Evolutionary conservation across 2,113 vertebrate genomes (phyloP), one percentile per base, ranked within the genome.

Genomic region (Amia ocellicauda): DNA sequence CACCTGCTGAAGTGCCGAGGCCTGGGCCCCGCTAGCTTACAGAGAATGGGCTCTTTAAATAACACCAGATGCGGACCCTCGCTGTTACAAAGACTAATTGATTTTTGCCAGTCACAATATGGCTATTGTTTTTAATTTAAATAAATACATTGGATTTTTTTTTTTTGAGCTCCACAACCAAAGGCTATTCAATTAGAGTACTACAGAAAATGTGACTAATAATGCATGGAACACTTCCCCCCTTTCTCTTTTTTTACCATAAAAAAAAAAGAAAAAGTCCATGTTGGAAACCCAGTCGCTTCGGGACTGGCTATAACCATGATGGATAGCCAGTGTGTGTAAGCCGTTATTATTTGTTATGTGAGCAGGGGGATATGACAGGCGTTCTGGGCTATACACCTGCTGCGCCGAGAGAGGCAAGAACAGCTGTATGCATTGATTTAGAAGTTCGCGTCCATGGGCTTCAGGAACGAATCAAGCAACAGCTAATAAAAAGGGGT

Each of bases 341-440:
- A 91, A 91, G 90, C 89, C 84, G 67, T 94, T 96, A 94, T 96
- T 96, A 94, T 97, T 94, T 95, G 93, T 94, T 92, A 92, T 92
- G 91, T 93, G 93, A 93, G 92, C 86, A 91, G 74, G 87, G 91
- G 91, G 91, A 89, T 88, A 85, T 85, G 91, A 93, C 91, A 89
- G 87, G 83, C 79, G 20, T 88, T 80, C 81, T 78, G 85, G 87
- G 83, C 81, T 84, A 88, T 98, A 93, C 96, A 98, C 95, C 96
- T 98, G 96, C 94, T 94, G 94, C 81, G 91, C 85, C 83, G 86
- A 63, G 76, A 93, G 91, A 91, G 92, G 86, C 85, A 85, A 82
- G 91, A 97, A 95, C 95, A 99, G 94, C 95, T 99, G 96, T 89
- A 89, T 68, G 73, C 89, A 91, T 92, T 97, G 93, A 96, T 94